These are phyloP conservation scores for Microtus pennsylvanicus DNA, from an alignment of 2,113 vertebrate species.

Conservation along the genomic window DNA sequence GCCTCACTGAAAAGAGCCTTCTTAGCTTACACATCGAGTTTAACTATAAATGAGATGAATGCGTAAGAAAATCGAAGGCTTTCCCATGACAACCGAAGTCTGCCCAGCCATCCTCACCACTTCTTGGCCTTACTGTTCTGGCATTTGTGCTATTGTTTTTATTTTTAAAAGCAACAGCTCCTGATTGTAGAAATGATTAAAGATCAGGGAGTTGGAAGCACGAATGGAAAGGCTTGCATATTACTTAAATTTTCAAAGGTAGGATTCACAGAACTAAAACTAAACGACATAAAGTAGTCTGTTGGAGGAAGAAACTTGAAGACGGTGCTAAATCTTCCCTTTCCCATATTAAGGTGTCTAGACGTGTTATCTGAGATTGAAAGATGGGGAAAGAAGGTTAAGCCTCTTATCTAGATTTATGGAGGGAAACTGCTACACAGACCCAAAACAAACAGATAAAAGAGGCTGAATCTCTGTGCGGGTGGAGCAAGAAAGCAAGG, in stretches of 20 bases:
- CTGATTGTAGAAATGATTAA: background rate
- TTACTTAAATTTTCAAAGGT: slow-evolving; percentile 43
- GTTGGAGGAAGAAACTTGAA: slow-evolving; percentile 43
- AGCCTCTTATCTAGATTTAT: slow-evolving; percentile 77
- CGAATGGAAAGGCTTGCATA: slow-evolving; percentile 16
- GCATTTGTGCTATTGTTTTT: background rate
- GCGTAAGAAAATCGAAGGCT: background rate
- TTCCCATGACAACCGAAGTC: background rate
- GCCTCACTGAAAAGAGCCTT: background rate
- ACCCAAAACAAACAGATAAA: slow-evolving; percentile 70
- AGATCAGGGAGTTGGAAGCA: background rate
- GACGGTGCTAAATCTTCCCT: slow-evolving; percentile 49
- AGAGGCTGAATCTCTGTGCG: background rate
- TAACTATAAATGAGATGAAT: background rate
- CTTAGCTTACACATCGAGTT: background rate
- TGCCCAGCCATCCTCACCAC: background rate
- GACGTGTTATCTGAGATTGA: slow-evolving; percentile 76
- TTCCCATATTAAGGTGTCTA: slow-evolving; percentile 73
- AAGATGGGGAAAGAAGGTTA: slow-evolving; percentile 68
- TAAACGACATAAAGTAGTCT: slow-evolving; percentile 35
- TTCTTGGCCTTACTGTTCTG: background rate
- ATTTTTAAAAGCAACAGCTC: background rate
- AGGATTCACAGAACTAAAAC: slow-evolving; percentile 6
- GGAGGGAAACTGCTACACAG: slow-evolving; percentile 61
- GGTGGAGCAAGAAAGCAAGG: background rate